phyloP scores from a whole-genome alignment of 2,888 invertebrate genomes.

The Heliconius erato region DNA sequence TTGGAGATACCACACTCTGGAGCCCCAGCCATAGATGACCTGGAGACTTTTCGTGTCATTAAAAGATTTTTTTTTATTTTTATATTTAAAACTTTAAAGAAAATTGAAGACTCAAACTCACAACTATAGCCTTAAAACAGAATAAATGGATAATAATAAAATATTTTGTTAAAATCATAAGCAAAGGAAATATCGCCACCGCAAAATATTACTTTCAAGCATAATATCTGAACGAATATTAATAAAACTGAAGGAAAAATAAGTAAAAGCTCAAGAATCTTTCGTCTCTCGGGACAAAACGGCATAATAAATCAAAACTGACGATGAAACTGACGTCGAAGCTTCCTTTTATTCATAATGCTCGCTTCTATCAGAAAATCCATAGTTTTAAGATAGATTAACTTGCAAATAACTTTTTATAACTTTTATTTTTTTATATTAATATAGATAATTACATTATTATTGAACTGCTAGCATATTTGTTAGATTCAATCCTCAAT shows the following conservation, averaged over 20 bases:
- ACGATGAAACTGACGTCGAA: constrained; percentile 11
- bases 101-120: too few relatives aligned
- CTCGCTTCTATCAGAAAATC: constrained; percentile 4
- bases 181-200: background rate
- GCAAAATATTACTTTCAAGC: background rate
- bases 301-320: constrained; percentile 21
- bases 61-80: too few relatives aligned
- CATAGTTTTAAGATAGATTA: constrained; percentile 7
- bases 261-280: background rate
- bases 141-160: too few relatives aligned
- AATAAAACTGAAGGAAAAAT: constrained; percentile 9
- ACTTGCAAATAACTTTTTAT: background rate
- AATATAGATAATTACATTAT: background rate
- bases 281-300: constrained; percentile 13
- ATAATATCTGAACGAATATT: background rate
- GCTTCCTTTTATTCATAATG: constrained; percentile 16
- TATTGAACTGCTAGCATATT: too few relatives aligned
- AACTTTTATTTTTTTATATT: background rate
- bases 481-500: too few relatives aligned
- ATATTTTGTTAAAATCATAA: background rate
- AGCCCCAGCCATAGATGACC: too few relatives aligned
- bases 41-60: too few relatives aligned
- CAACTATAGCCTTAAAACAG: too few relatives aligned
- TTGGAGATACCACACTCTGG: too few relatives aligned
- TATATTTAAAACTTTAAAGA: too few relatives aligned